phyloP scores from a whole-genome alignment of 2,797 vertebrate species.

The Tangara arthus region DNA sequence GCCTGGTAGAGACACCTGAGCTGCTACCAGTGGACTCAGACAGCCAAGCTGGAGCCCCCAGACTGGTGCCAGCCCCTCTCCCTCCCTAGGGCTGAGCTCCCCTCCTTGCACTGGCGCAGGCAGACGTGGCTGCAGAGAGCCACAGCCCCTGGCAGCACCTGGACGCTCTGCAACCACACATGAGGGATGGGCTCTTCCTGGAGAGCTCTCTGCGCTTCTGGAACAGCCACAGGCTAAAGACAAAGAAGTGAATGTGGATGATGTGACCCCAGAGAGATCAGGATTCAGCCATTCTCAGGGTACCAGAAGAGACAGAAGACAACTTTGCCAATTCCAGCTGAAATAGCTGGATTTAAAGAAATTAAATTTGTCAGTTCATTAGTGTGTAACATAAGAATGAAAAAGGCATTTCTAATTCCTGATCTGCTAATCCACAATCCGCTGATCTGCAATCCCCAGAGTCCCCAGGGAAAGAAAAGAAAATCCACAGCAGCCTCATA shows the following conservation, averaged over 20 bases:
- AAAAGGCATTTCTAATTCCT: slow-evolving; percentile 38
- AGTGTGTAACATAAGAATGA: slow-evolving; percentile 37
- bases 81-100: not conserved
- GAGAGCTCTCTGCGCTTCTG: not conserved
- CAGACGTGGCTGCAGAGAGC: accelerated
- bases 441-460: not conserved
- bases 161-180: accelerated
- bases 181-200: accelerated
- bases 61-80: not conserved
- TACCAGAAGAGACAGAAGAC: not conserved
- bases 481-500: not conserved
- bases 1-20: not conserved
- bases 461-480: not conserved
- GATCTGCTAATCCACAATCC: slow-evolving; percentile 42
- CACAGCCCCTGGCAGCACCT: not conserved
- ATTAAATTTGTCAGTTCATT: slow-evolving; percentile 59
- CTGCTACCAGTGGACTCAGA: not conserved
- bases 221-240: not conserved
- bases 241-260: not conserved
- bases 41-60: not conserved
- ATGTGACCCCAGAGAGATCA: not conserved
- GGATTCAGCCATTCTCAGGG: not conserved
- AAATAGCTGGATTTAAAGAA: slow-evolving; percentile 42
- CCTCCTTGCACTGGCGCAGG: not conserved
- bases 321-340: not conserved